These are phyloP conservation scores for human DNA, from an alignment of 2,113 vertebrate genomes.

Conservation along the genomic window DNA sequence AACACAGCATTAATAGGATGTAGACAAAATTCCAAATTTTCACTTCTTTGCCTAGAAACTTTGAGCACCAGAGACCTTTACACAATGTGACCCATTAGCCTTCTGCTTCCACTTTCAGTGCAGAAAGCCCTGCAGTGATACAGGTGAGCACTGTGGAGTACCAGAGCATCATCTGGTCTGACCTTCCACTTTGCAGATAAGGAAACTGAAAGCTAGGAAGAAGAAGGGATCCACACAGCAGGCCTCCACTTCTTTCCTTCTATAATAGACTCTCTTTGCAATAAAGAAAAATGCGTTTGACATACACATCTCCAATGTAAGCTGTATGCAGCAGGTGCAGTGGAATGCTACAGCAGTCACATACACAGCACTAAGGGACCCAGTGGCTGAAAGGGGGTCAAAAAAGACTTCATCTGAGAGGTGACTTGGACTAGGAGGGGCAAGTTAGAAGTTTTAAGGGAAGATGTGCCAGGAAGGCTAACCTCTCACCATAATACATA, in stretches of 20 bases:
- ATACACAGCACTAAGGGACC: neutral
- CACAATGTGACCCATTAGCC: neutral
- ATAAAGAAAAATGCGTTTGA: neutral
- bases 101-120: neutral
- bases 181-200: neutral
- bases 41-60: neutral
- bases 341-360: neutral
- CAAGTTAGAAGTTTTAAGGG: neutral
- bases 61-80: neutral
- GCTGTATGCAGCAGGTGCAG: neutral
- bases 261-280: neutral
- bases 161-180: neutral
- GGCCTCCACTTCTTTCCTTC: neutral
- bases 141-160: accelerated
- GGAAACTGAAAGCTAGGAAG: neutral
- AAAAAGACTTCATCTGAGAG: neutral
- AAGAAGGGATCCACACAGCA: neutral
- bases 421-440: neutral
- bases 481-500: neutral
- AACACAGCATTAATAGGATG: neutral
- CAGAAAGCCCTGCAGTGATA: neutral
- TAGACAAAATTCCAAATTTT: neutral
- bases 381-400: neutral
- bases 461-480: neutral
- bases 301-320: neutral